phyloP scores from a whole-genome alignment of 2,797 vertebrate species.

The Sebastes hopkinsi region DNA sequence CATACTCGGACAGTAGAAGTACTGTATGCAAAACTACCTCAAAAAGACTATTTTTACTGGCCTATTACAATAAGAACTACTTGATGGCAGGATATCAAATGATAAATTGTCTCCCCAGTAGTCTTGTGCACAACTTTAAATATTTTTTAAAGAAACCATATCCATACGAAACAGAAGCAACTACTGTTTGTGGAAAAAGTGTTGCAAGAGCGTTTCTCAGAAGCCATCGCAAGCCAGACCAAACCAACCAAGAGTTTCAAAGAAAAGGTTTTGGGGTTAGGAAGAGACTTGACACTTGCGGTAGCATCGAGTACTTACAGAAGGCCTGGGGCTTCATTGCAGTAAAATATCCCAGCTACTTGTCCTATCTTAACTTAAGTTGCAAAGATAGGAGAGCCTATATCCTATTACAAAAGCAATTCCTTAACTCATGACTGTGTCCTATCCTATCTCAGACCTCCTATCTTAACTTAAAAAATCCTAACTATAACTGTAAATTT shows the following conservation, averaged over 20 bases:
- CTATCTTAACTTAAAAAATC: neutral
- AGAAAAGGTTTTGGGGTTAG: neutral
- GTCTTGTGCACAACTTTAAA: neutral
- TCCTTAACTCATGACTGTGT: neutral
- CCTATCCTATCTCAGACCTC: neutral
- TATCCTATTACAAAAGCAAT: too few relatives aligned
- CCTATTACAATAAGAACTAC: neutral
- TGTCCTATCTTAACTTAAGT: too few relatives aligned
- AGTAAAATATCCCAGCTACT: too few relatives aligned
- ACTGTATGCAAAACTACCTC: neutral
- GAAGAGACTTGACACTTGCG: neutral
- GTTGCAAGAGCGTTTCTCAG: neutral
- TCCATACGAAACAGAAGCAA: neutral
- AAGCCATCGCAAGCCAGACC: neutral
- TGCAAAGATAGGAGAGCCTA: too few relatives aligned
- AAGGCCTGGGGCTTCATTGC: too few relatives aligned
- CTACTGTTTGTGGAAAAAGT: neutral
- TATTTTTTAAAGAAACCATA: neutral
- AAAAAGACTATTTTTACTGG: neutral
- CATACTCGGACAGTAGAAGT: neutral
- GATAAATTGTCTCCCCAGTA: neutral
- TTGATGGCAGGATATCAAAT: conserved; percentile 19
- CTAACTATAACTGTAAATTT: neutral
- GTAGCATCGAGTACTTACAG: neutral
- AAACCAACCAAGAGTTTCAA: neutral